Evolutionary conservation across 2,888 invertebrate genomes (phyloP).

Genomic region (Escarpia spicata): DNA sequence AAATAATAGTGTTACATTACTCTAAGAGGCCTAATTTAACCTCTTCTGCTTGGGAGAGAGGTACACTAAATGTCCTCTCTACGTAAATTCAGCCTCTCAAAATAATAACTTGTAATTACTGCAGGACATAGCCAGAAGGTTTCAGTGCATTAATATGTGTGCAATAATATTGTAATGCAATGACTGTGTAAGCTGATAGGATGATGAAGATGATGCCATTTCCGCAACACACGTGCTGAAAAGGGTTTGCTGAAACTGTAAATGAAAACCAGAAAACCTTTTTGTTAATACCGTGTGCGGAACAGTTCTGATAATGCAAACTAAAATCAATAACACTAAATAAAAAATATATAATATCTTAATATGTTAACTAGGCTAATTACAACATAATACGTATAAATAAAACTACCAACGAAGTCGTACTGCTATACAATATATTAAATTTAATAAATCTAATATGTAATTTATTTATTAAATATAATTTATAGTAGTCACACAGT

Average conservation of each 20-base stretch:
- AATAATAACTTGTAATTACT: neutral
- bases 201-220: neutral
- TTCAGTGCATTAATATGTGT: neutral
- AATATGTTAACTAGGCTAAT: too few species aligned
- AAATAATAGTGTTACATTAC: neutral
- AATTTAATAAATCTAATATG: too few species aligned
- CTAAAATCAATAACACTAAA: too few species aligned
- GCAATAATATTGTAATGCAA: neutral
- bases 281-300: too few species aligned
- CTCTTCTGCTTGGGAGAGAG: neutral
- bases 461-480: too few species aligned
- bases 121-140: neutral
- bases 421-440: too few species aligned
- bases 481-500: neutral
- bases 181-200: too few species aligned
- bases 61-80: neutral
- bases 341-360: too few species aligned
- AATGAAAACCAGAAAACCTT: too few species aligned
- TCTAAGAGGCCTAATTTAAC: neutral
- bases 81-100: neutral
- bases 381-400: too few species aligned
- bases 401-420: too few species aligned
- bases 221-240: neutral
- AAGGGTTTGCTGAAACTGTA: neutral
- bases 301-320: too few species aligned